Base-by-base conservation (phyloP, 2,888 invertebrate species). In the Allophyes oxyacanthae region DNA sequence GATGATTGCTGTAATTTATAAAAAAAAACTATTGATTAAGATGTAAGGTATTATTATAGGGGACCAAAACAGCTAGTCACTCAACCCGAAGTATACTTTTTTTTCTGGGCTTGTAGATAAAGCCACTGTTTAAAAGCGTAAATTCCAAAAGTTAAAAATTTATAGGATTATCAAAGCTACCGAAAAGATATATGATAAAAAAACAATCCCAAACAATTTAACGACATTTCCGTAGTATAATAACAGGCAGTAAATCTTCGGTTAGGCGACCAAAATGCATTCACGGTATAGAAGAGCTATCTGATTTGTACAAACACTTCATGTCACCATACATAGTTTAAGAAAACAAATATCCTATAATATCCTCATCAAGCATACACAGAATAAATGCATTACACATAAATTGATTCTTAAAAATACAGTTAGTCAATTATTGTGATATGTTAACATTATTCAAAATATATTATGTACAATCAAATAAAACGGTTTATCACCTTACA, bases 401-500 rank as follows among this genome's bases (percentile, higher is more conserved):
- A 51, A 41, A 46, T 58, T 15, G 25, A 40, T 7, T 44, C 44
- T 71, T 56, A 62, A 51, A 41, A 54, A n/a, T 54, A 62, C 26
- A 46, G 38, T 55, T 60, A 70, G 15, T 49, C 28, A 56, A 62
- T 45, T n/a, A 55, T 55, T 43, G 45, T 68, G 72, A 75, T 73
- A 73, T 73, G 72, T 73, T 68, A 64, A 55, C 41, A 58, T 75
- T 64, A 64, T 37, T 28, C 8, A 6, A 36, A 46, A 56, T 58
- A 40, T 9, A 15, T 51, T 75, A 72, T 72, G 28, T 72, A 72
- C 60, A 72, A 54, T 54, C 51, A 60, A 66, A 54, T 71, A 51
- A 43, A 52, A 28, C 9, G 50, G 57, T 38, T 62, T 54, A 56
- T 56, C 55, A 75, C 76, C 58, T 41, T 64, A 46, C 13, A 58